These are phyloP conservation scores for Cataglyphis altisquamis DNA, from an alignment of 2,888 invertebrate species.

Conservation along the genomic window DNA sequence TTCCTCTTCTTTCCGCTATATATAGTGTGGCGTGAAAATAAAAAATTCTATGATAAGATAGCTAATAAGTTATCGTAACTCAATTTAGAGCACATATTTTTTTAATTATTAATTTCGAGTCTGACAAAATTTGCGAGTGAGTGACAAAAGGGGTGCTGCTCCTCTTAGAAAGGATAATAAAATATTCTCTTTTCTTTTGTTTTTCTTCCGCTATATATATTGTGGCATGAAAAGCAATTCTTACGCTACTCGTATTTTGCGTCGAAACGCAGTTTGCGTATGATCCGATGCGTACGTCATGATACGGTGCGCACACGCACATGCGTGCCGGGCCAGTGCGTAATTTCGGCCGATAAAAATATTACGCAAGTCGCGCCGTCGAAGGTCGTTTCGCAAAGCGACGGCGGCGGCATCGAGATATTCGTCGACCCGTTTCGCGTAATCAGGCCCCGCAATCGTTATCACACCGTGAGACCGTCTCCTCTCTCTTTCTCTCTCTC, in stretches of 20 bases:
- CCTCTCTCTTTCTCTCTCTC: slow-evolving; percentile 3
- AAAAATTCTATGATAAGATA: slow-evolving; percentile 19
- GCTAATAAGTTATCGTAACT: slow-evolving; percentile 18
- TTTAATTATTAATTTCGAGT: not conserved
- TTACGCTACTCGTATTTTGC: not conserved
- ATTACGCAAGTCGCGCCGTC: slow-evolving; percentile 78
- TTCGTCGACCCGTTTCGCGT: slow-evolving; percentile 56
- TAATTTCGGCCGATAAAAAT: slow-evolving; percentile 84
- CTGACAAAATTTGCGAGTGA: not conserved
- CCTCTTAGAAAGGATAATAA: not conserved
- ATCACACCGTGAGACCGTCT: slow-evolving; percentile 1
- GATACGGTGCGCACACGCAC: slow-evolving; percentile 24
- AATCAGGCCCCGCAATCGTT: slow-evolving; percentile 55
- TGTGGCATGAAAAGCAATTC: not conserved
- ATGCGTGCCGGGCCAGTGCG: slow-evolving; percentile 57
- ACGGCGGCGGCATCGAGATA: slow-evolving; percentile 26
- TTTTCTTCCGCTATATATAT: not conserved
- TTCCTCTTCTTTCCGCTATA: not conserved
- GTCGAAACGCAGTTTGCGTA: slow-evolving; percentile 12
- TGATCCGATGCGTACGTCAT: slow-evolving; percentile 12
- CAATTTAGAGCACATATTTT: slow-evolving; percentile 2
- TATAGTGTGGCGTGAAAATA: not conserved
- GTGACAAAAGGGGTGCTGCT: too few species aligned
- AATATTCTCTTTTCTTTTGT: not conserved
- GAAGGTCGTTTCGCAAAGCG: slow-evolving; percentile 38